Evolutionary conservation across 2,888 invertebrate genomes (phyloP), one percentile per base, ranked within the genome.

Genomic region (Synergus itoensis): DNA sequence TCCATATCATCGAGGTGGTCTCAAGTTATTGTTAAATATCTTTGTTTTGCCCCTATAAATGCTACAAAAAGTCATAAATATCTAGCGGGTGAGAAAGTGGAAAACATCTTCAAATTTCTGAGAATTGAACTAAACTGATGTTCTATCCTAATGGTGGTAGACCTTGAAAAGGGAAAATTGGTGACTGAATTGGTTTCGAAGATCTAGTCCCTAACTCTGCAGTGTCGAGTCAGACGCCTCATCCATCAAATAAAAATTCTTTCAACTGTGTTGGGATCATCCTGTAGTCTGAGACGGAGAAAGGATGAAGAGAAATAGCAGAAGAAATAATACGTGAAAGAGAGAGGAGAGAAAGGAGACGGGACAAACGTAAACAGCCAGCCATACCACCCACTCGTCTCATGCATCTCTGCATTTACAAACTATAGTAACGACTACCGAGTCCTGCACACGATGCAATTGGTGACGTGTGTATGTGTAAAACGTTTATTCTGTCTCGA

Each of bases 301-400:
- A 77, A 76, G 65, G 60, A 45, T 18, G 1, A 65, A 63, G 62
- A 65, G 64, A 80, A 63, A 36, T 57, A 45, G n/a, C n/a, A 43
- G 41, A 8, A 57, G 21, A 65, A 77, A 48, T 63, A 78, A 45
- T 21, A 69, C 64, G 48, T 36, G 64, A 63, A 36, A 21, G 40
- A 65, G 60, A 60, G 67, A 36, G 63, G 69, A 67, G 63, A 73
- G 67, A 79, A 73, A 69, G 43, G 76, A 57, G 78, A 80, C 80
- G 79, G 62, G 36, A 77, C 4, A 76, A 64, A 64, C 77, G 40
- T 62, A 60, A 77, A 77, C 57, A 53, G 77, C 40, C 65, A 62
- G 60, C 40, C 76, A 76, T 48, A 53, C 76, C 76, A 76, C 76
- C 79, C 79, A 79, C 79, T 73, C 78, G 78, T 73, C 73, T 78